Percentiles rank a stretch among this genome's conserved stretches.
phyloP scores from a whole-genome alignment of 2,113 vertebrate species.

The Isichthys henryi region DNA sequence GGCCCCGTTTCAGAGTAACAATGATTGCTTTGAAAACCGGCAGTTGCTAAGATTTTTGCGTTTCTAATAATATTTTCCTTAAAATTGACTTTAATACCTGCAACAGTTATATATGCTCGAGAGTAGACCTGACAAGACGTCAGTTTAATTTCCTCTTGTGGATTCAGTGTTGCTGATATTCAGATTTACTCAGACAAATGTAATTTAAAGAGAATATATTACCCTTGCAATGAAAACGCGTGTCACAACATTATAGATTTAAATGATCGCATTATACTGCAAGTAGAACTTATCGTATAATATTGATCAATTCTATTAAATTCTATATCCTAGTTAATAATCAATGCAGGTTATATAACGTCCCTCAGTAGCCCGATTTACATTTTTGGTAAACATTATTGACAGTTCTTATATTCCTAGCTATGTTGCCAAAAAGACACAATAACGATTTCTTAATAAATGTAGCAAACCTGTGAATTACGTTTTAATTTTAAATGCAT shows the following conservation, averaged over 20 bases:
- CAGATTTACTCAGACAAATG: neutral
- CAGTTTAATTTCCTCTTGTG: neutral
- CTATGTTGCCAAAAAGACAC: neutral
- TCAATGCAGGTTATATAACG: neutral
- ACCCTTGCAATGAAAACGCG: neutral
- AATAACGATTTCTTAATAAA: neutral
- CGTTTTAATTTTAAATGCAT: neutral
- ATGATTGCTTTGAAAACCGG: neutral
- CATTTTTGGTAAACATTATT: neutral
- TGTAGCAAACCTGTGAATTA: neutral
- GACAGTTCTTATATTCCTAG: neutral
- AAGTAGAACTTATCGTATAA: neutral
- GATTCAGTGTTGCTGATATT: neutral
- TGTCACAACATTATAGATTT: neutral
- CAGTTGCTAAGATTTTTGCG: neutral
- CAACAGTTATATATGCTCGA: neutral
- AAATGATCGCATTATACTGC: neutral
- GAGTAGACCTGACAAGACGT: neutral
- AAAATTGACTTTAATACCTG: neutral
- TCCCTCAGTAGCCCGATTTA: neutral
- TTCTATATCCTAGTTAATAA: neutral
- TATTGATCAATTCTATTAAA: neutral
- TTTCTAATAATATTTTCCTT: neutral
- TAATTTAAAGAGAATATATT: neutral
- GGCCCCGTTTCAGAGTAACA: neutral